Base-by-base conservation (phyloP, 1,140 invertebrate genomes). In the Zeugodacus cucurbitae region DNA sequence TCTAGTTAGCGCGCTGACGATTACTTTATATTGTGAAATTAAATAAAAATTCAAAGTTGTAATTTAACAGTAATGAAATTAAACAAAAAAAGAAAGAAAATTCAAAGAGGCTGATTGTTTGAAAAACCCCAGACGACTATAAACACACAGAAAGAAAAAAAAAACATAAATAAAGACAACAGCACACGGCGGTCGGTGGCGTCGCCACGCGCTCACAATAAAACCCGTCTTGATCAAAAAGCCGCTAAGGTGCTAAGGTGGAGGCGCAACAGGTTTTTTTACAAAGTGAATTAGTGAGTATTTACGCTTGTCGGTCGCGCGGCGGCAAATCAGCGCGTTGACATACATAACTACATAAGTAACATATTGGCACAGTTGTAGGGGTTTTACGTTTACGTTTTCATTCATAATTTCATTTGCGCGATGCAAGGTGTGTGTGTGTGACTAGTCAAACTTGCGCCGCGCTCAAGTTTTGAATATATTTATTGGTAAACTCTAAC, bases 351-450 rank as follows among this genome's bases (percentile, higher is more conserved):
- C 10, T 26, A 32, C 58, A 37, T 26, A 70, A 5, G n/a, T n/a
- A n/a, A n/a, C n/a, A n/a, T n/a, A n/a, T 17, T 20, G 29, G 67
- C 34, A n/a, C 14, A 70, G 67, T 70, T 70, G 67, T 70, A 20
- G 67, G 67, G 67, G 29, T 70, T 70, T 70, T 70, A 70, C 67
- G 67, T 70, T 70, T 70, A 70, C 67, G 67, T 37, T 70, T 70
- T 70, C 67, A 70, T 70, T 70, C 67, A 70, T 70, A 70, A 67
- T 37, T 17, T 70, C 5, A 7, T 10, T 34, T 70, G 11, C 67
- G 34, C 67, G n/a, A n/a, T n/a, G 32, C 2, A 54, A 37, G 20
- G 8, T 20, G 48, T 14, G 14, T 6, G 48, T 54, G 48, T 14
- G 14, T 14, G 48, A 54, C 14, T 54, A 7, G 14, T 54, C 48